phyloP scores from a whole-genome alignment of 2,888 invertebrate genomes.

The Brachypalpus laphriformis region DNA sequence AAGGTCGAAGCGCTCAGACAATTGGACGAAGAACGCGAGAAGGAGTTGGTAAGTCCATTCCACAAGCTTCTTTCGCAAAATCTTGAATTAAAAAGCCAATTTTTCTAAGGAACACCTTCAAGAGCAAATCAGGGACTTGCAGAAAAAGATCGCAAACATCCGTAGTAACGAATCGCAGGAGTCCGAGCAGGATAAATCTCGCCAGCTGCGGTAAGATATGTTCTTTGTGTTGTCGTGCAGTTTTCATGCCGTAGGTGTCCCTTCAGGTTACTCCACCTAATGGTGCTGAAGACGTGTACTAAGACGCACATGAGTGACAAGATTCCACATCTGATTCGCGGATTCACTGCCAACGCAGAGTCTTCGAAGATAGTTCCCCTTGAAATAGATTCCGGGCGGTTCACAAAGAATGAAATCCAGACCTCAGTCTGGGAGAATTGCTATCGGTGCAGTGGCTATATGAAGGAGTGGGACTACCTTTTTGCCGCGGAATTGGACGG shows the following conservation, averaged over 20 bases:
- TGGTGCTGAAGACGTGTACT: conserved; percentile 33
- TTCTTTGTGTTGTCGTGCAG: not conserved
- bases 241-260: not conserved
- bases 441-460: conserved; percentile 8
- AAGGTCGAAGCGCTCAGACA: conserved; percentile 30
- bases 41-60: conserved; percentile 31
- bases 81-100: not conserved
- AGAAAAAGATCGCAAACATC: conserved; percentile 33
- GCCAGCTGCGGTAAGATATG: conserved; percentile 7
- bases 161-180: not conserved
- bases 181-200: conserved; percentile 6
- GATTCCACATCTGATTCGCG: conserved; percentile 19
- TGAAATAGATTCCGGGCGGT: conserved; percentile 14
- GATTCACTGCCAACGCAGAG: conserved; percentile 33
- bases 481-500: not conserved
- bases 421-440: conserved; percentile 41
- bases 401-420: conserved; percentile 17
- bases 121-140: not conserved
- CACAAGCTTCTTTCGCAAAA: not conserved
- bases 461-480: conserved; percentile 34
- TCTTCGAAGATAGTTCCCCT: conserved; percentile 15
- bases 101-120: conserved; percentile 19
- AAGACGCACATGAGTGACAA: conserved; percentile 38
- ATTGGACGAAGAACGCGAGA: conserved; percentile 18
- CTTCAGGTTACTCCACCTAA: conserved; percentile 26